Evolutionary conservation across 2,113 vertebrate species (phyloP).

Genomic region (Kryptolebias marmoratus): DNA sequence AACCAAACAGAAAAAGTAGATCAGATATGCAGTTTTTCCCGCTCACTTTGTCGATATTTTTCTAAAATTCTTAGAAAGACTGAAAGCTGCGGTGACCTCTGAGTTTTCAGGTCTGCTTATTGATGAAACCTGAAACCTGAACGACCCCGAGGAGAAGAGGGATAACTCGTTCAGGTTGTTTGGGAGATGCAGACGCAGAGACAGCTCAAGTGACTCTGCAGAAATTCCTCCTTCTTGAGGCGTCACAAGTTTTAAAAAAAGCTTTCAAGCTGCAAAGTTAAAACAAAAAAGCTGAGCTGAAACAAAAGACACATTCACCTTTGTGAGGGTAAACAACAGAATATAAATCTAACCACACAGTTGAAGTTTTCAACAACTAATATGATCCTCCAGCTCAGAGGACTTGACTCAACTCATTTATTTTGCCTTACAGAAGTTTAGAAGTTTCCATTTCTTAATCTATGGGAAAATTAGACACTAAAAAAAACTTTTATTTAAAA

Average conservation of each 20-base stretch:
- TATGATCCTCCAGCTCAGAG: no score
- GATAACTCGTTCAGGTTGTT: constrained; percentile 71
- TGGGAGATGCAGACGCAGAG: constrained; percentile 47
- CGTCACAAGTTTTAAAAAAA: constrained; percentile 23
- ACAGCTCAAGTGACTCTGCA: constrained; percentile 44
- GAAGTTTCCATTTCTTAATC: no score
- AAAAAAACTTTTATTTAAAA: no score
- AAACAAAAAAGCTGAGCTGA: not conserved
- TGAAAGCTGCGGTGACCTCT: constrained; percentile 48
- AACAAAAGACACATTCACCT: not conserved
- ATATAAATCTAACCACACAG: no score
- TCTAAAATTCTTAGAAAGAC: constrained; percentile 21
- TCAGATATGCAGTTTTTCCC: no score
- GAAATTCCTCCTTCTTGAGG: constrained; percentile 38
- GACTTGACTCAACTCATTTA: no score
- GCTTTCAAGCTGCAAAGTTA: not conserved
- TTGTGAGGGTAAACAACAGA: no score
- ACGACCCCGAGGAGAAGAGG: constrained; percentile 36
- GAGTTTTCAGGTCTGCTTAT: constrained; percentile 53
- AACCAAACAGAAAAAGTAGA: constrained; percentile 4
- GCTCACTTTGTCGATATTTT: not conserved
- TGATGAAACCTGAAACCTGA: constrained; percentile 16
- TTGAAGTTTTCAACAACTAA: no score
- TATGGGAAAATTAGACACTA: no score
- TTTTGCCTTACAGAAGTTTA: no score